These are phyloP conservation scores for Drosophila hydei DNA, from an alignment of 1,140 invertebrate genomes.

Conservation along the genomic window DNA sequence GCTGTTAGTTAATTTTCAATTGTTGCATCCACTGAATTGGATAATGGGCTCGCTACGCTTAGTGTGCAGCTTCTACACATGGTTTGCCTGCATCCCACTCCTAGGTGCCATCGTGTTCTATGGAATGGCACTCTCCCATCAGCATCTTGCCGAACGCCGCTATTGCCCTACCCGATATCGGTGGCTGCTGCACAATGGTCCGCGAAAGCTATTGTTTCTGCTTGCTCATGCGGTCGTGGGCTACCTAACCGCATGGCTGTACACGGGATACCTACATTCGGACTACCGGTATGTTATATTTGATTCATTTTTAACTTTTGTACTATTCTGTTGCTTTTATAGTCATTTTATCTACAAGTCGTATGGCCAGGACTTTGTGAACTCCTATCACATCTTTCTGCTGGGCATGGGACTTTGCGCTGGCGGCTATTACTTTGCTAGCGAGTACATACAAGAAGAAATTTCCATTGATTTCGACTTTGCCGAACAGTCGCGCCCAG, in stretches of 20 bases:
- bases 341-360: conserved; percentile 62
- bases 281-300: conserved; percentile 81
- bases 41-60: conserved; percentile 84
- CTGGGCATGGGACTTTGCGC: conserved; percentile 88
- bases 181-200: conserved; percentile 71
- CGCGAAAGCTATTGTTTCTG: conserved; percentile 77
- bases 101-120: conserved; percentile 85
- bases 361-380: conserved; percentile 83
- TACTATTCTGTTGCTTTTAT: not conserved
- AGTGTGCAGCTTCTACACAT: conserved; percentile 85
- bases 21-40: conserved; percentile 85
- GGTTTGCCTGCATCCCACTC: conserved; percentile 85
- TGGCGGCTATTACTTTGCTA: conserved; percentile 88
- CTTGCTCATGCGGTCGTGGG: conserved; percentile 85
- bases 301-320: not conserved
- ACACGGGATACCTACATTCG: conserved; percentile 85
- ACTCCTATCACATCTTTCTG: conserved; percentile 86
- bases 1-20: conserved; percentile 85
- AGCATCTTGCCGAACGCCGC: conserved; percentile 84
- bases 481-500: conserved; percentile 87
- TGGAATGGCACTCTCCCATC: conserved; percentile 86
- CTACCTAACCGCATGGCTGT: conserved; percentile 85
- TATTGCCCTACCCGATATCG: conserved; percentile 86
- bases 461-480: conserved; percentile 87
- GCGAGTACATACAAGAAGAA: conserved; percentile 85